Conservation (phyloP, 2,888 invertebrate genomes). For the Yponomeuta malinellus region DNA sequence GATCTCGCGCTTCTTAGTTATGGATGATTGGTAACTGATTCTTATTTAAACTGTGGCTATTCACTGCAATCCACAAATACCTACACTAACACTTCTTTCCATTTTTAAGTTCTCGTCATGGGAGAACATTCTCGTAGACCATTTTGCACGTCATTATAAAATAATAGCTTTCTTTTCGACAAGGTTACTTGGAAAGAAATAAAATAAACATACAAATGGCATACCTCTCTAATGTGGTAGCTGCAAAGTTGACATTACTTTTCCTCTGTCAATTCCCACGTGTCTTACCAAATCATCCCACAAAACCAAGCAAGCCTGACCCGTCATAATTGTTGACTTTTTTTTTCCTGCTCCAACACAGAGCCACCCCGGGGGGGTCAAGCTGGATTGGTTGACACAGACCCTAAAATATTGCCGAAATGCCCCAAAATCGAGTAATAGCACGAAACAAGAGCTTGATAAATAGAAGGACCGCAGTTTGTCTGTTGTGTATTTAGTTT, state of each 20-base stretch:
- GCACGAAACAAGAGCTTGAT: not conserved
- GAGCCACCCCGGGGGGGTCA: not conserved
- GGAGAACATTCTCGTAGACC: too few species aligned
- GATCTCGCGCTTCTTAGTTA: too few species aligned
- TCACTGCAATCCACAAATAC: too few species aligned
- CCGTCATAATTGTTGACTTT: not conserved
- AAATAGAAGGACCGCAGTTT: not conserved
- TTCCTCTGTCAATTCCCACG: conserved; percentile 42
- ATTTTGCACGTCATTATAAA: too few species aligned
- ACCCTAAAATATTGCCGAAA: conserved; percentile 45
- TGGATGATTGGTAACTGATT: too few species aligned
- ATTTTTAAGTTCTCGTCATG: too few species aligned
- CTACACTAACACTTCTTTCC: too few species aligned
- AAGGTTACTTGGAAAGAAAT: not conserved
- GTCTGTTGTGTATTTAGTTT: too few species aligned
- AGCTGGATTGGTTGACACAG: conserved; percentile 24
- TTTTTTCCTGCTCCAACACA: not conserved
- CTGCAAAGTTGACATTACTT: not conserved
- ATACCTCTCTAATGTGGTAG: not conserved
- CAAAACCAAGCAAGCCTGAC: not conserved
- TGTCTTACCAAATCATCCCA: conserved; percentile 25
- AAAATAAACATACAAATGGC: not conserved
- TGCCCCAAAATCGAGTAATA: conserved; percentile 32
- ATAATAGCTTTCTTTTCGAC: too few species aligned
- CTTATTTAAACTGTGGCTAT: too few species aligned